Conservation (phyloP, 2,888 invertebrate species). For the Drosophila sordidula region DNA sequence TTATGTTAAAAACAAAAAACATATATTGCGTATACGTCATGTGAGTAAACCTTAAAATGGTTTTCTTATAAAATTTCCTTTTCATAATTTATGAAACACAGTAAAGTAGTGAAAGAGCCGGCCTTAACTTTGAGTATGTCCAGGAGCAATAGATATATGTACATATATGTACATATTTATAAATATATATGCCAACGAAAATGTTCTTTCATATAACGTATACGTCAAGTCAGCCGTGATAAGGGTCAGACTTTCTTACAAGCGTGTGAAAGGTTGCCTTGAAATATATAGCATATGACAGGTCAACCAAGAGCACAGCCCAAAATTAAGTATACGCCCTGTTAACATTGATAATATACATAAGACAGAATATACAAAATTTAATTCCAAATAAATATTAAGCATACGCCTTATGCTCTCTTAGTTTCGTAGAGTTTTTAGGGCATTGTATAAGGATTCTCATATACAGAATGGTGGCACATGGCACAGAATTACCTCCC, state of each 20-base stretch:
- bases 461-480: not conserved
- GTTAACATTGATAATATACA: not conserved
- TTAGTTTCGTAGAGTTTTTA: not conserved
- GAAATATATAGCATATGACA: constrained; percentile 15
- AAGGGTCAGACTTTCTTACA: not conserved
- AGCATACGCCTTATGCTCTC: not conserved
- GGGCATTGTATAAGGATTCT: not conserved
- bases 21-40: constrained; percentile 8
- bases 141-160: no score
- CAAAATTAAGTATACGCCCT: not conserved
- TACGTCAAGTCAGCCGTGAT: constrained; percentile 6
- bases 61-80: not conserved
- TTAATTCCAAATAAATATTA: constrained; percentile 2
- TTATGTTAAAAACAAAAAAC: no score
- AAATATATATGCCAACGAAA: not conserved
- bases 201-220: constrained; percentile 9
- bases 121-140: not conserved
- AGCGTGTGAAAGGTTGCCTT: not conserved
- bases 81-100: no score
- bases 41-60: not conserved
- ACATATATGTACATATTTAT: not conserved
- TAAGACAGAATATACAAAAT: not conserved
- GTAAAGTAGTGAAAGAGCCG: not conserved
- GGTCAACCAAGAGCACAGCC: not conserved
- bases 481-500: not conserved